Conservation (phyloP, 2,888 invertebrate species). For the Chrysolina oricalcia region DNA sequence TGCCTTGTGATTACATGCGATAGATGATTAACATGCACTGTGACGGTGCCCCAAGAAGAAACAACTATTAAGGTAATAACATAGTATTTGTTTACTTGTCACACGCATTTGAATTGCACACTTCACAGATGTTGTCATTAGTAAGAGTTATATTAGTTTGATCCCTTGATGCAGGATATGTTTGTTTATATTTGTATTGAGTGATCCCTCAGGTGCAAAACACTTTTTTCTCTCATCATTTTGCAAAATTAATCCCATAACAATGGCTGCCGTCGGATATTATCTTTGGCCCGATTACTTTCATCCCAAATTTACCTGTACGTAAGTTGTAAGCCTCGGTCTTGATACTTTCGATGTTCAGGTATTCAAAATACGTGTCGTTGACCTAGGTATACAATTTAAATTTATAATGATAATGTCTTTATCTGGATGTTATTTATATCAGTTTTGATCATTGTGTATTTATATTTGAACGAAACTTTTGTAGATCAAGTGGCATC, state of each 20-base stretch:
- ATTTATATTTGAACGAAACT: not conserved
- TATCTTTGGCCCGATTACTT: constrained; percentile 23
- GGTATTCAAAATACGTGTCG: not conserved
- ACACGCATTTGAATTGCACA: not conserved
- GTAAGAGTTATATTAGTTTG: not conserved
- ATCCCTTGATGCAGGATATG: not conserved
- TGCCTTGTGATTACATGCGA: constrained; percentile 57
- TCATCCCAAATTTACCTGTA: not conserved
- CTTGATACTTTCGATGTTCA: not conserved
- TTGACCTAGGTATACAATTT: not conserved
- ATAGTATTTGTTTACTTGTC: constrained; percentile 4
- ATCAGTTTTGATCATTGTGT: not conserved
- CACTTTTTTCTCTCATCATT: constrained; percentile 3
- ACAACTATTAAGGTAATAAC: constrained; percentile 28
- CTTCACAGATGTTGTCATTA: not conserved
- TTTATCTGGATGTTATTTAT: not conserved
- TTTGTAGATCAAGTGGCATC: not conserved
- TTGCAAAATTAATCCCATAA: not conserved
- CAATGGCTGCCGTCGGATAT: constrained; percentile 25
- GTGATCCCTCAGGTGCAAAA: not conserved
- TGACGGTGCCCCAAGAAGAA: constrained; percentile 38
- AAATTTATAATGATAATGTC: not conserved
- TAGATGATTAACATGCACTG: constrained; percentile 44
- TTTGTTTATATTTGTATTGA: not conserved
- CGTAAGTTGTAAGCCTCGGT: not conserved